Evolutionary conservation across 2,113 vertebrate species (phyloP).

Genomic region (Hylia prasina): DNA sequence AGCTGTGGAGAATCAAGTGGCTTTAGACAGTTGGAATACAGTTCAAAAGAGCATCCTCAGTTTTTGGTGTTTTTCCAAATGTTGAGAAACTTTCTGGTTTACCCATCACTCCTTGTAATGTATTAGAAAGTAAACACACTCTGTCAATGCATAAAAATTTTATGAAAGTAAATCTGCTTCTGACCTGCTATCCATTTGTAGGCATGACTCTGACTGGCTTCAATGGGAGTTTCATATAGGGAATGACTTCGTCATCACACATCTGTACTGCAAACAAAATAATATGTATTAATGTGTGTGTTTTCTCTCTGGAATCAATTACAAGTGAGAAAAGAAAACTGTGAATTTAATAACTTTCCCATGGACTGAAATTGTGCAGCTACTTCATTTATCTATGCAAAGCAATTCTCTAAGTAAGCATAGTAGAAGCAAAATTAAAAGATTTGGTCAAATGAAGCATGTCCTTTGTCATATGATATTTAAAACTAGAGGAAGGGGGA

Average conservation of each 20-base stretch:
- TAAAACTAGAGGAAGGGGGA: neutral
- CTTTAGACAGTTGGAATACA: constrained; percentile 19
- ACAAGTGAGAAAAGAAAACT: constrained; percentile 48
- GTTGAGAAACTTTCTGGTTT: neutral
- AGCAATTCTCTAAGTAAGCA: neutral
- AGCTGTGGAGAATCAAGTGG: constrained; percentile 47
- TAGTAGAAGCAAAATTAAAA: neutral
- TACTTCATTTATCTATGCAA: neutral
- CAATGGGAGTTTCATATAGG: neutral
- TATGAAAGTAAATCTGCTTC: neutral
- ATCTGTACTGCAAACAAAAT: neutral
- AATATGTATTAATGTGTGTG: neutral
- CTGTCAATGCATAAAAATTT: neutral
- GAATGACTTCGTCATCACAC: neutral
- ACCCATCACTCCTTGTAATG: neutral
- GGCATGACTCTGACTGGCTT: neutral
- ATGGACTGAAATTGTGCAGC: neutral
- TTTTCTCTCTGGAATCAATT: constrained; percentile 56
- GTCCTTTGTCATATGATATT: neutral
- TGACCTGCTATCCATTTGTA: neutral
- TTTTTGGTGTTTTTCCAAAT: constrained; percentile 31
- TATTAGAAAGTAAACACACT: constrained; percentile 26
- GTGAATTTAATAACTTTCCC: constrained; percentile 31
- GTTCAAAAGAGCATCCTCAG: constrained; percentile 28
- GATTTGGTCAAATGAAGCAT: neutral